Percentiles rank a stretch among this genome's conserved stretches.
These are phyloP conservation scores for Thecophora atra DNA, from an alignment of 2,888 invertebrate species.

Conservation along the genomic window DNA sequence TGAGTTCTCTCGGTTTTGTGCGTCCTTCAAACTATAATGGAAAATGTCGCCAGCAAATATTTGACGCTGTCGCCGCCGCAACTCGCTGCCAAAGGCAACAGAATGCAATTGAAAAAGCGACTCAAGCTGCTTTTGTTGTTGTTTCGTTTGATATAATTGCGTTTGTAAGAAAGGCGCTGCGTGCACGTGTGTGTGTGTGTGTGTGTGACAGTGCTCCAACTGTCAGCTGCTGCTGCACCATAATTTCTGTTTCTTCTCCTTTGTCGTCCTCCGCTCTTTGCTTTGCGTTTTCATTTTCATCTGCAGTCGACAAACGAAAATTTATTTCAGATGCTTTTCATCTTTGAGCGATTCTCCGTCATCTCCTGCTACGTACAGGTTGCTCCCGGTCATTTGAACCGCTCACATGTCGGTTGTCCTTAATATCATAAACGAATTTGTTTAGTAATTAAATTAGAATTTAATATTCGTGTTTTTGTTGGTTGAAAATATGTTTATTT, in stretches of 20 bases:
- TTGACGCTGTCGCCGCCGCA: slow-evolving; percentile 29
- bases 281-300: slow-evolving; percentile 31
- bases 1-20: background rate
- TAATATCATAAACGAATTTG: too few relatives aligned
- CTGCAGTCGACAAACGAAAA: slow-evolving; percentile 33
- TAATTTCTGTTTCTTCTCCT: slow-evolving; percentile 2
- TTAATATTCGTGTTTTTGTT: too few relatives aligned
- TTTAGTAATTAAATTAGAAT: too few relatives aligned
- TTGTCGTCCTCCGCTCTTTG: background rate
- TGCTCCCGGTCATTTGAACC: too few relatives aligned
- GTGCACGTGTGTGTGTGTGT: background rate
- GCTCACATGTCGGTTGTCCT: too few relatives aligned
- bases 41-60: slow-evolving; percentile 57
- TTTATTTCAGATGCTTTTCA: slow-evolving; percentile 17
- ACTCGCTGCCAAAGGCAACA: slow-evolving; percentile 30
- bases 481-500: too few relatives aligned
- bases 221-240: slow-evolving; percentile 8
- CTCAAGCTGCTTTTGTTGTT: slow-evolving; percentile 13
- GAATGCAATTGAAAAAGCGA: slow-evolving; percentile 27
- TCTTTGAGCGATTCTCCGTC: background rate
- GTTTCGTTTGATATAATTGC: slow-evolving; percentile 13
- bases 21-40: slow-evolving; percentile 49
- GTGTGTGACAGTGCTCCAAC: slow-evolving; percentile 14
- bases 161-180: background rate
- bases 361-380: background rate